These are phyloP conservation scores for Eucera pruinosa DNA, from an alignment of 2,888 invertebrate genomes.

Conservation along the genomic window DNA sequence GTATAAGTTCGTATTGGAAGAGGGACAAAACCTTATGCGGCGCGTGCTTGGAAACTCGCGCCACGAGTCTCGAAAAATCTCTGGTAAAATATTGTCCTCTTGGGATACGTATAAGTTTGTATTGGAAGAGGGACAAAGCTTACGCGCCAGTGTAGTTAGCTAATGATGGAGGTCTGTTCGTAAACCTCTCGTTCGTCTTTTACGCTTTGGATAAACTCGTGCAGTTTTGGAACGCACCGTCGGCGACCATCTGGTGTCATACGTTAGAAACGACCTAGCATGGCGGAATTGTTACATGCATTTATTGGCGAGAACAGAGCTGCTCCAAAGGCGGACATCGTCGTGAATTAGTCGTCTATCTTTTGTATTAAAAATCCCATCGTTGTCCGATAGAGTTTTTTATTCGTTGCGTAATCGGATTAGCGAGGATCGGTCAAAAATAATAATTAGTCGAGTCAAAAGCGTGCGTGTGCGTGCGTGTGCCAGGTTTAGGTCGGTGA, in stretches of 20 bases:
- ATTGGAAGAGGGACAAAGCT: no score
- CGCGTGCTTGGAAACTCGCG: no score
- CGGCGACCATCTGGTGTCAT: conserved; percentile 30
- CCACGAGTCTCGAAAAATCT: no score
- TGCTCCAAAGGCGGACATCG: conserved; percentile 15
- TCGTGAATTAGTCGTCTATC: conserved; percentile 30
- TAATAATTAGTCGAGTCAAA: not conserved
- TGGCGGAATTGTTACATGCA: conserved; percentile 40
- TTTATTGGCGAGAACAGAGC: conserved; percentile 20
- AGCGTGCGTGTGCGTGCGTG: conserved; percentile 31
- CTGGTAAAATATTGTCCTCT: no score
- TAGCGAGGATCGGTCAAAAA: conserved; percentile 7
- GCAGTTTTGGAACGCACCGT: conserved; percentile 17
- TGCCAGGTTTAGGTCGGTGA: conserved; percentile 30
- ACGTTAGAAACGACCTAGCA: conserved; percentile 33
- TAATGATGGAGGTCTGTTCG: no score
- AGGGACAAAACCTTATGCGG: no score
- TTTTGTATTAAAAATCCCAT: conserved; percentile 15
- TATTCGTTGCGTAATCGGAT: conserved; percentile 8
- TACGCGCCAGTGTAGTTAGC: no score
- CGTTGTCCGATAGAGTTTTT: conserved; percentile 9
- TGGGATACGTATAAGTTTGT: no score
- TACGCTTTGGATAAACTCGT: no score
- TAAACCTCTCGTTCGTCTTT: no score
- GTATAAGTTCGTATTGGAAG: no score